phyloP scores from a whole-genome alignment of 2,797 vertebrate species.

The Numenius phaeopus region DNA sequence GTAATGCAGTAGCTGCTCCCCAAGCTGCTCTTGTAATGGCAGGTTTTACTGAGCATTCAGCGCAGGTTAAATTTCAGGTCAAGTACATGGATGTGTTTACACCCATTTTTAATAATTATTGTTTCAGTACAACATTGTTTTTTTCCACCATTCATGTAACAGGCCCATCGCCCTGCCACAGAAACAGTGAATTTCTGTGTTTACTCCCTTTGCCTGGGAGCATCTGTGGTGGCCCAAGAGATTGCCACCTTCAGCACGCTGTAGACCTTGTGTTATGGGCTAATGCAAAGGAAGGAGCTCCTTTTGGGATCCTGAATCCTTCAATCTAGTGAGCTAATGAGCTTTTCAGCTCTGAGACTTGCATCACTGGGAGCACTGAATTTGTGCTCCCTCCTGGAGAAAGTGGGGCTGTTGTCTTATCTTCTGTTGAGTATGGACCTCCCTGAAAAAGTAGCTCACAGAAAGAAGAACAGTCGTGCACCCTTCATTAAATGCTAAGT shows the following conservation, averaged over 20 bases:
- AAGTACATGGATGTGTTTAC: neutral
- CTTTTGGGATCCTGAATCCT: neutral
- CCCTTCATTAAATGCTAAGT: neutral
- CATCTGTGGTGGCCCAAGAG: neutral
- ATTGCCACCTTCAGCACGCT: neutral
- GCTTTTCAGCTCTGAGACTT: neutral
- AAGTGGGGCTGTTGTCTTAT: neutral
- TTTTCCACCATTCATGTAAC: accelerated
- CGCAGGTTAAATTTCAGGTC: neutral
- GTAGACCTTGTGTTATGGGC: neutral
- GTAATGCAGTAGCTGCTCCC: neutral
- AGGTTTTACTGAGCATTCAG: neutral
- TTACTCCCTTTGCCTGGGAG: neutral
- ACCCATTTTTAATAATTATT: neutral
- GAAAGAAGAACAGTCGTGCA: neutral
- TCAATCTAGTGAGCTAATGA: neutral
- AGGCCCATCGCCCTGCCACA: neutral
- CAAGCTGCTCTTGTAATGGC: neutral
- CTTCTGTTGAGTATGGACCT: neutral
- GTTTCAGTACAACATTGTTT: neutral
- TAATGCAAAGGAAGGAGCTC: neutral
- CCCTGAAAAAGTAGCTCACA: neutral
- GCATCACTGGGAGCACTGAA: neutral
- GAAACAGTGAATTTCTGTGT: neutral
- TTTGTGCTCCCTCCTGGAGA: neutral